phyloP scores from a whole-genome alignment of 2,113 vertebrate species.

The Bubo blakistoni region DNA sequence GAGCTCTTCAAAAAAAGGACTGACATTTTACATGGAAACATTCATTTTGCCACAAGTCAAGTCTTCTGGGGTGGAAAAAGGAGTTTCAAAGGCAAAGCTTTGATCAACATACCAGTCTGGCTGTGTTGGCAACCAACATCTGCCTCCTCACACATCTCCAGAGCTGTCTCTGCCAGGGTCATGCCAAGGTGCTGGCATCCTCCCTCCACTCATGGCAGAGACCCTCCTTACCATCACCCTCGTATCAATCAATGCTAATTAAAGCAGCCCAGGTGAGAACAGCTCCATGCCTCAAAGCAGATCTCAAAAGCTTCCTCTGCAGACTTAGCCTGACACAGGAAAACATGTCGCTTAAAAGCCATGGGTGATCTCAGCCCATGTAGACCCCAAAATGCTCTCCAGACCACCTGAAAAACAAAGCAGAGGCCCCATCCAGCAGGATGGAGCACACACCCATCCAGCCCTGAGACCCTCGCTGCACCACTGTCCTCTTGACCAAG shows the following conservation, averaged over 20 bases:
- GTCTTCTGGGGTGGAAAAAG: neutral
- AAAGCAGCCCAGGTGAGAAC: neutral
- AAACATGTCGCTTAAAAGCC: neutral
- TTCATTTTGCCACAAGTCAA: neutral
- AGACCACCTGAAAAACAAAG: neutral
- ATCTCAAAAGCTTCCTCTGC: neutral
- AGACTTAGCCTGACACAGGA: neutral
- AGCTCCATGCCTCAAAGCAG: neutral
- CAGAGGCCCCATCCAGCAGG: neutral
- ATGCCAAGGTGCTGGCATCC: neutral
- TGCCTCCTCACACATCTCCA: neutral
- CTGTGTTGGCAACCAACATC: neutral
- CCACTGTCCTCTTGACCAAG: neutral
- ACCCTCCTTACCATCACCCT: neutral
- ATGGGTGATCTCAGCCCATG: neutral
- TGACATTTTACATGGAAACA: neutral
- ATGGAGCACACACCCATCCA: neutral
- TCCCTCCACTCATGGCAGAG: neutral
- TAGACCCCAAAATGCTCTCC: neutral
- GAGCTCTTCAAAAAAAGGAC: neutral
- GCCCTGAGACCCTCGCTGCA: rapidly evolving
- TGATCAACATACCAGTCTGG: neutral
- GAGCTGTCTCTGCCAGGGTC: neutral
- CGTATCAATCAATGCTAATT: neutral
- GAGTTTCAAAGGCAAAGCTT: neutral